Evolutionary conservation across 2,113 vertebrate species (phyloP).

Genomic region (Polypterus senegalus): DNA sequence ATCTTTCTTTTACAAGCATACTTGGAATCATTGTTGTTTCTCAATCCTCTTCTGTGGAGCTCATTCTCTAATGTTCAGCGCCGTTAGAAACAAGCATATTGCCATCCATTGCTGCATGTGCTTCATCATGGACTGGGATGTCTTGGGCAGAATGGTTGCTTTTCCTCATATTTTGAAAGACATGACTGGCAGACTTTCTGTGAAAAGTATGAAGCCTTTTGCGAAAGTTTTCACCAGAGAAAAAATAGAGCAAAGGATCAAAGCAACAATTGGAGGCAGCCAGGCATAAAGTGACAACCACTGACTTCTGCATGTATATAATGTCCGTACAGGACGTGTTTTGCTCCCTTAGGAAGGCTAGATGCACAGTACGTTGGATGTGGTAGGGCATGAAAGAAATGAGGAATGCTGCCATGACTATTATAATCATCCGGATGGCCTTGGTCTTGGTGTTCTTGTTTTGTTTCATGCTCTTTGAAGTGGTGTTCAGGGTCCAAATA

Average conservation of each 20-base stretch:
- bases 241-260: slow-evolving; percentile 87
- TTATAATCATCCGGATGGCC: slow-evolving; percentile 82
- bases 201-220: slow-evolving; percentile 62
- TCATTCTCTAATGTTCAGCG: too few relatives aligned
- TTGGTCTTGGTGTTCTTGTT: slow-evolving; percentile 47
- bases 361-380: slow-evolving; percentile 72
- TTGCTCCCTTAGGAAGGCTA: slow-evolving; percentile 40
- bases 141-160: too few relatives aligned
- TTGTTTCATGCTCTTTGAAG: slow-evolving; percentile 37
- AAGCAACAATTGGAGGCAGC: slow-evolving; percentile 88
- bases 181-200: slow-evolving; percentile 35
- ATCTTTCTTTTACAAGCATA: too few relatives aligned
- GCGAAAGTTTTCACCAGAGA: slow-evolving; percentile 81
- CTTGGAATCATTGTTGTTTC: too few relatives aligned
- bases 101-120: too few relatives aligned
- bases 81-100: too few relatives aligned
- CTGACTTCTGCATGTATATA: slow-evolving; percentile 70
- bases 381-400: slow-evolving; percentile 88
- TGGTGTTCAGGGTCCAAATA: slow-evolving; percentile 58
- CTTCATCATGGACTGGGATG: too few relatives aligned
- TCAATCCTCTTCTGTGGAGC: too few relatives aligned
- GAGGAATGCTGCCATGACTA: slow-evolving; percentile 75
- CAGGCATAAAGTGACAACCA: slow-evolving; percentile 76
- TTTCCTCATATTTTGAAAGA: too few relatives aligned
- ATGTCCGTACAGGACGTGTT: slow-evolving; percentile 36